Conservation (phyloP, 2,797 vertebrate genomes). For the Pristis pectinata region DNA sequence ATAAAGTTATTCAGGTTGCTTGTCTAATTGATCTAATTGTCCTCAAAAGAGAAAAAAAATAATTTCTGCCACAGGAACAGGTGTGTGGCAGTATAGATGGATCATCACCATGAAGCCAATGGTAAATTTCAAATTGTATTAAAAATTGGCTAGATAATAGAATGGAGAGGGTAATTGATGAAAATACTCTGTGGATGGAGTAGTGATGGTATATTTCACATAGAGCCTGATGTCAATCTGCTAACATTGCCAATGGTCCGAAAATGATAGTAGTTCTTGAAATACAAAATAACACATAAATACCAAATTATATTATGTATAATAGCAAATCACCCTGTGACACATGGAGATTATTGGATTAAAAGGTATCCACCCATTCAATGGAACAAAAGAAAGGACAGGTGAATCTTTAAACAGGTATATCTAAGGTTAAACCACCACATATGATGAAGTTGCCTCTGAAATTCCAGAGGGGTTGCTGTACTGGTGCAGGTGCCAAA, state of each 20-base stretch:
- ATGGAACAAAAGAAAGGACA: background rate
- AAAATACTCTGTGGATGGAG: background rate
- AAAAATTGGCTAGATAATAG: background rate
- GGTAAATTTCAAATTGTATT: background rate
- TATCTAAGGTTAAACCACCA: background rate
- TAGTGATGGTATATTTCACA: background rate
- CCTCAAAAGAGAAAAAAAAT: background rate
- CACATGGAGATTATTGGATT: background rate
- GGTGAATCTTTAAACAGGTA: background rate
- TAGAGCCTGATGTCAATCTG: background rate
- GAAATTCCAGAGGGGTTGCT: background rate
- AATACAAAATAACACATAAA: background rate
- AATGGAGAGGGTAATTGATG: background rate
- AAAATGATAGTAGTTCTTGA: background rate
- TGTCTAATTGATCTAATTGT: background rate
- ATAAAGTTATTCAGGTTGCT: background rate
- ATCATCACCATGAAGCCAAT: too few relatives aligned
- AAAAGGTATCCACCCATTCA: background rate
- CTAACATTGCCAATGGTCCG: background rate
- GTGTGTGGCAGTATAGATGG: background rate
- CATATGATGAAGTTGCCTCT: background rate
- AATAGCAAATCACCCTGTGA: background rate
- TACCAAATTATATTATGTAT: too few relatives aligned
- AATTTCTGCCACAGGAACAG: background rate
- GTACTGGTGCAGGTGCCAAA: background rate